phyloP scores from a whole-genome alignment of 2,888 invertebrate species.

The Leistus spinibarbis region DNA sequence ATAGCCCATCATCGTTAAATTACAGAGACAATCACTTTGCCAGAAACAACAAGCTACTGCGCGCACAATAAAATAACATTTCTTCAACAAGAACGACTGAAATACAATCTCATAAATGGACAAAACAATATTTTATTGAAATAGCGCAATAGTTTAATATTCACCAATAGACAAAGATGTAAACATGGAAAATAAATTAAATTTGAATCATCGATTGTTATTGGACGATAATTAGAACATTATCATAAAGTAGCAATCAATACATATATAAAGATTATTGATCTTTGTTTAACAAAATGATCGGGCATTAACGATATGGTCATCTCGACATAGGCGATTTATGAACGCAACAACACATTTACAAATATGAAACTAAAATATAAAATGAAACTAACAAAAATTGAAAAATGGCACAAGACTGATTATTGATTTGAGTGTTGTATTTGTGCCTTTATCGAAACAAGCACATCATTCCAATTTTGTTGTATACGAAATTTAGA shows the following conservation, averaged over 20 bases:
- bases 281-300: background rate
- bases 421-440: constrained; percentile 4
- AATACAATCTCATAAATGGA: too few species aligned
- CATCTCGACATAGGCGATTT: background rate
- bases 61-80: background rate
- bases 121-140: too few species aligned
- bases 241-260: constrained; percentile 8
- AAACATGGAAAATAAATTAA: background rate
- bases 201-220: background rate
- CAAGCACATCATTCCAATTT: background rate
- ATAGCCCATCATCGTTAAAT: constrained; percentile 16
- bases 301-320: background rate
- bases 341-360: background rate
- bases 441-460: background rate
- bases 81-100: background rate
- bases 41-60: background rate
- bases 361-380: background rate
- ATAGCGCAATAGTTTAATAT: background rate
- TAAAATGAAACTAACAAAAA: background rate
- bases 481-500: background rate
- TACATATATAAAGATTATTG: background rate
- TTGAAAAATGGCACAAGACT: constrained; percentile 6
- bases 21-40: background rate
- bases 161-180: background rate
- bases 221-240: constrained; percentile 24